A percentile compares a stretch with the other conserved stretches of the same genome.
phyloP scores from a whole-genome alignment of 2,888 invertebrate species.

The Eilema caniola region DNA sequence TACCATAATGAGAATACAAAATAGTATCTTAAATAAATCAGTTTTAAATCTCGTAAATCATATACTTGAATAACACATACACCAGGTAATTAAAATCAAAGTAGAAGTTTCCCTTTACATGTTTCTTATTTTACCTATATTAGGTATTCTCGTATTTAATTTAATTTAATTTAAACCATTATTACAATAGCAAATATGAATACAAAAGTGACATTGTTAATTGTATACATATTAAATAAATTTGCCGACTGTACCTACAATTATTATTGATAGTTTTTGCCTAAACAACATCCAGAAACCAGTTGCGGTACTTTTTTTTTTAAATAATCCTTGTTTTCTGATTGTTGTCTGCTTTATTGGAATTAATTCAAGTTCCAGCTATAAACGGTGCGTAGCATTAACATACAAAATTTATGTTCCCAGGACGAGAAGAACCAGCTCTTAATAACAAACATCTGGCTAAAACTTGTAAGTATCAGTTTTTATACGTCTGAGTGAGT shows the following conservation, averaged over 20 bases:
- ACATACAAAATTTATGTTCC: slow-evolving; percentile 67
- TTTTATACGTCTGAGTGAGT: slow-evolving; percentile 28
- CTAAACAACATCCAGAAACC: slow-evolving; percentile 40
- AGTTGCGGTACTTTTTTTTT: slow-evolving; percentile 40
- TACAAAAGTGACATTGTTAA: background rate
- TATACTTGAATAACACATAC: too few species aligned
- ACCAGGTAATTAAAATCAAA: too few species aligned
- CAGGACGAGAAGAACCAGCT: slow-evolving; percentile 99
- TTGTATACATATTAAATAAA: background rate
- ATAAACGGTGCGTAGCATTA: slow-evolving; percentile 34
- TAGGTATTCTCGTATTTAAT: too few species aligned
- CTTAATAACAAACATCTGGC: slow-evolving; percentile 98
- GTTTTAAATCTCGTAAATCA: too few species aligned
- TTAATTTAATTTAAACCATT: background rate
- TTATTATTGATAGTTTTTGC: slow-evolving; percentile 44
- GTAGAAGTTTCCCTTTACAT: background rate
- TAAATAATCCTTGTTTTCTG: slow-evolving; percentile 38
- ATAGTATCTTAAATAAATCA: too few species aligned
- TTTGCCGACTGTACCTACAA: slow-evolving; percentile 6
- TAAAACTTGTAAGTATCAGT: slow-evolving; percentile 94
- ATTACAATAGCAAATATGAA: too few species aligned
- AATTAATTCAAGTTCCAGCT: slow-evolving; percentile 39
- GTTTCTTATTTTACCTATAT: background rate
- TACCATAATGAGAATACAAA: too few species aligned
- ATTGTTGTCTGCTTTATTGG: slow-evolving; percentile 40